phyloP scores from a whole-genome alignment of 2,888 invertebrate species.

The Timema podura region DNA sequence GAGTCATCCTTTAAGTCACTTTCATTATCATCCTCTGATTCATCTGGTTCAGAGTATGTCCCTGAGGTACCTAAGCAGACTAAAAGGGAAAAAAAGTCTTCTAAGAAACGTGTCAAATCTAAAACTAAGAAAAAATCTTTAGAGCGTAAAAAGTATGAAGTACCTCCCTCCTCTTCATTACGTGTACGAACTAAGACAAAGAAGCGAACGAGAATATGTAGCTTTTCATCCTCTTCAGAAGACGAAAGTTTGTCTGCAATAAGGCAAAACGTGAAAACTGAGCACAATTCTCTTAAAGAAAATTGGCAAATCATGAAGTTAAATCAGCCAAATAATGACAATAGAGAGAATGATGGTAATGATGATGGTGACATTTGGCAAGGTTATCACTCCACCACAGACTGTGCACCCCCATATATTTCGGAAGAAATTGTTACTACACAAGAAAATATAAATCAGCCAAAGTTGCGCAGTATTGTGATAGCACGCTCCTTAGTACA shows the following conservation, averaged over 20 bases:
- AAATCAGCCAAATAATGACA: not conserved
- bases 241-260: not conserved
- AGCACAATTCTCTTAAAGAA: not conserved
- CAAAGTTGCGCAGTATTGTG: constrained; percentile 7
- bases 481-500: not conserved
- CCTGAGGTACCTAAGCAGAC: no score
- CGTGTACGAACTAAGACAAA: no score
- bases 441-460: not conserved
- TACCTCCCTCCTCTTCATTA: no score
- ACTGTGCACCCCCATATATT: not conserved
- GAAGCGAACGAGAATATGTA: no score
- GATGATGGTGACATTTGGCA: not conserved
- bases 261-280: not conserved
- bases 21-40: not conserved
- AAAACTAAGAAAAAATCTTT: no score
- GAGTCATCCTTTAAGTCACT: no score
- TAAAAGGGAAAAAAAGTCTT: no score
- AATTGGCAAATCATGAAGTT: not conserved
- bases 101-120: no score
- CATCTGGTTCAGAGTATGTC: not conserved
- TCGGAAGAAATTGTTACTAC: not conserved
- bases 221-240: not conserved
- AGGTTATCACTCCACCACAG: no score
- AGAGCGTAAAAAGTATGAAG: no score
- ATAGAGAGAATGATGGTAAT: not conserved